phyloP scores from a whole-genome alignment of 2,113 vertebrate genomes.

The Alethe castanea region DNA sequence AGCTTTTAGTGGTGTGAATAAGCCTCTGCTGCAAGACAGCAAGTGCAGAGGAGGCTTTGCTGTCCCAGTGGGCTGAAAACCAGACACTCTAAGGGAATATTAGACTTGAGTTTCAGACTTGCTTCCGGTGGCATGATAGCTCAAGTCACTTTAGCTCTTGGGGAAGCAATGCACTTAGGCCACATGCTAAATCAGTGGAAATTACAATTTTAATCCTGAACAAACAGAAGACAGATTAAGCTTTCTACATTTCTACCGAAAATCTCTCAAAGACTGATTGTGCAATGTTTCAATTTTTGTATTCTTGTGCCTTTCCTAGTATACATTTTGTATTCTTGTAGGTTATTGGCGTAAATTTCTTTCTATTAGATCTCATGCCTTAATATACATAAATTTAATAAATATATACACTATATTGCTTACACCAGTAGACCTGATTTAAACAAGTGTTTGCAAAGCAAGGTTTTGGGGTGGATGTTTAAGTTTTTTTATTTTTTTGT shows the following conservation, averaged over 20 bases:
- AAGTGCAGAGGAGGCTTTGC: neutral
- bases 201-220: neutral
- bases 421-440: neutral
- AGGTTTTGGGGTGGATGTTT: neutral
- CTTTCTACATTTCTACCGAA: neutral
- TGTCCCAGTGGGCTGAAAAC: neutral
- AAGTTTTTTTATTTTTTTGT: neutral
- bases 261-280: neutral
- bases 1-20: neutral
- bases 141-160: neutral
- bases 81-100: neutral
- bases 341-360: neutral
- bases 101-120: neutral
- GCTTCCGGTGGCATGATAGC: neutral
- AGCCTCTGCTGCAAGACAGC: neutral
- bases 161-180: neutral
- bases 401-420: neutral
- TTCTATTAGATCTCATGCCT: neutral
- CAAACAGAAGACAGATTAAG: neutral
- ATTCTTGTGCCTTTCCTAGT: neutral
- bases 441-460: neutral
- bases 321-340: neutral
- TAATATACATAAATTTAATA: neutral
- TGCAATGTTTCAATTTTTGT: neutral
- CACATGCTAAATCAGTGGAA: neutral